Conservation (phyloP, 2,888 invertebrate genomes). For the Agriopis marginaria region DNA sequence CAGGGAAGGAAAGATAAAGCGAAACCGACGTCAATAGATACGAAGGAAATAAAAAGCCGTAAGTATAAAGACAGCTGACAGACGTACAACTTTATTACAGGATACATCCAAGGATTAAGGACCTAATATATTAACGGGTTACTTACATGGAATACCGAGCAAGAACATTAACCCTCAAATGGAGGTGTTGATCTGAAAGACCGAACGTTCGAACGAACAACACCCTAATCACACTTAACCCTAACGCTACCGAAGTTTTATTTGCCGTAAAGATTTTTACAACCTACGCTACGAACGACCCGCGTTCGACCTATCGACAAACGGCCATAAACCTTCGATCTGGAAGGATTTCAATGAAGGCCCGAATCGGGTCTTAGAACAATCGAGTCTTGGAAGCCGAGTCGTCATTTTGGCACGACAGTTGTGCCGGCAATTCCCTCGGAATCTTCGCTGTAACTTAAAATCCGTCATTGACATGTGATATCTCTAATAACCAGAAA, state of each 20-base stretch:
- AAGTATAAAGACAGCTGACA: slow-evolving; percentile 39
- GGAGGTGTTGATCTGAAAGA: slow-evolving; percentile 49
- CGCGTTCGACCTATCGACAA: slow-evolving; percentile 60
- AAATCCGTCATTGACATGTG: slow-evolving; percentile 26
- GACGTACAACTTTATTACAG: slow-evolving; percentile 34
- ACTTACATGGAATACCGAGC: slow-evolving; percentile 36
- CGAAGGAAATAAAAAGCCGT: slow-evolving; percentile 23
- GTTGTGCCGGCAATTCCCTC: slow-evolving; percentile 11
- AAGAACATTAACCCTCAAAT: slow-evolving; percentile 42
- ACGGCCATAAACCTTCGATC: slow-evolving; percentile 68
- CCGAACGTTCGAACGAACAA: slow-evolving; percentile 48
- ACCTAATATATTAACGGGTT: slow-evolving; percentile 40
- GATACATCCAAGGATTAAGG: slow-evolving; percentile 36
- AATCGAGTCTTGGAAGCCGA: slow-evolving; percentile 40
- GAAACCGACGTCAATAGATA: slow-evolving; percentile 16
- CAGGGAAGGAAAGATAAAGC: slow-evolving; percentile 22
- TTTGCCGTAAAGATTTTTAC: slow-evolving; percentile 81
- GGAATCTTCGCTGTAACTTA: slow-evolving; percentile 22
- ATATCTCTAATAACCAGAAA: slow-evolving; percentile 52
- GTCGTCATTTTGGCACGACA: slow-evolving; percentile 12
- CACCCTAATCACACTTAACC: slow-evolving; percentile 79
- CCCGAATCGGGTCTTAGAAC: slow-evolving; percentile 45
- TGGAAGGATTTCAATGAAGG: slow-evolving; percentile 69
- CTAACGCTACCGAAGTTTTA: slow-evolving; percentile 72
- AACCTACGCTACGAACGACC: slow-evolving; percentile 65